phyloP scores from a whole-genome alignment of 2,888 invertebrate genomes.

The Hydrotaea cyrtoneurina region DNA sequence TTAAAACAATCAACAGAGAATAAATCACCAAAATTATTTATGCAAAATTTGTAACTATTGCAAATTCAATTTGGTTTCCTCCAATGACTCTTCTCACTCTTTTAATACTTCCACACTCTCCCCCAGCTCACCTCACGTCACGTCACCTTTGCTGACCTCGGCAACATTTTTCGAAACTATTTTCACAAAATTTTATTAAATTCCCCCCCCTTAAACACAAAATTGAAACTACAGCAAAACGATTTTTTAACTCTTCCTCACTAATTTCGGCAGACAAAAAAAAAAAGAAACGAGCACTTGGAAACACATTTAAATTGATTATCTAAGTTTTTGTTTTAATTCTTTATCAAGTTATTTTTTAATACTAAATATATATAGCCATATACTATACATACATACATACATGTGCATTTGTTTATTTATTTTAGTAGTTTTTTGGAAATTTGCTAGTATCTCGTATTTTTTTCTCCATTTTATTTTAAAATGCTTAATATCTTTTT shows the following conservation, averaged over 20 bases:
- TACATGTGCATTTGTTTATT: not conserved
- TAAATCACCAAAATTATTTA: constrained; percentile 42
- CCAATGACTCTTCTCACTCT: constrained; percentile 58
- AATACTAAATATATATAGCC: too few relatives aligned
- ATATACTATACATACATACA: not conserved
- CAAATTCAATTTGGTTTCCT: constrained; percentile 52
- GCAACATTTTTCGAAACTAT: constrained; percentile 1
- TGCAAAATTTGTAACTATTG: constrained; percentile 51
- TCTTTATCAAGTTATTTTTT: not conserved
- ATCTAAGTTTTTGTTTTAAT: constrained; percentile 16
- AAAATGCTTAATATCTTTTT: constrained; percentile 13
- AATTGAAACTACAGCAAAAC: not conserved
- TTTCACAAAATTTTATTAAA: constrained; percentile 29
- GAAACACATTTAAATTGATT: constrained; percentile 1
- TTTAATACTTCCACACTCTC: not conserved
- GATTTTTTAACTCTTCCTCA: not conserved
- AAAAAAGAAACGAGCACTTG: constrained; percentile 16
- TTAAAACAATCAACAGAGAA: constrained; percentile 35
- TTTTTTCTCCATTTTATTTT: not conserved
- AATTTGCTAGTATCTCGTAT: not conserved
- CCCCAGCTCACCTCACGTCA: not conserved
- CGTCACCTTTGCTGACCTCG: not conserved
- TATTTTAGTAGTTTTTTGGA: not conserved
- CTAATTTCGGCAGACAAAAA: not conserved
- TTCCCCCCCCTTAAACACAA: not conserved